Conservation (phyloP, 2,113 vertebrate genomes). For the Noturus placidus region DNA sequence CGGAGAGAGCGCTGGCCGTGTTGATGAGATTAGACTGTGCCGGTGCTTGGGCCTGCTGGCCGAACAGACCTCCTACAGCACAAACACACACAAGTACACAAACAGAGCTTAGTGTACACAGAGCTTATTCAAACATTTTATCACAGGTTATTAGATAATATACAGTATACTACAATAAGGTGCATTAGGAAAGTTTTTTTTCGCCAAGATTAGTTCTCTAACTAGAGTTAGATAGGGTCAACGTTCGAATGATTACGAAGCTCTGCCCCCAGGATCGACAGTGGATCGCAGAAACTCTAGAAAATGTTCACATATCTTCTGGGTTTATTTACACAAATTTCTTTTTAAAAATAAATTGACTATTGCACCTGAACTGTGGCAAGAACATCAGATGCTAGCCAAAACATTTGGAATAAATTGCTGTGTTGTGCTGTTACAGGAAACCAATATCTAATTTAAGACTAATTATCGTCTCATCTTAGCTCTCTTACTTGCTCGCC, state of each 20-base stretch:
- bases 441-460: neutral
- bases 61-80: constrained; percentile 80
- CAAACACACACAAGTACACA: neutral
- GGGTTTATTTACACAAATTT: too few relatives aligned
- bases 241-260: neutral
- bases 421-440: too few relatives aligned
- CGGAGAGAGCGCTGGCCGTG: constrained; percentile 91
- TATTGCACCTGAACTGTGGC: too few relatives aligned
- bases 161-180: neutral
- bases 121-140: neutral
- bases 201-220: neutral
- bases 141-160: too few relatives aligned
- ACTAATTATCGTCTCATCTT: neutral
- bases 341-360: too few relatives aligned
- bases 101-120: neutral
- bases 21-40: constrained; percentile 90
- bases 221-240: neutral
- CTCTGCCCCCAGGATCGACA: neutral
- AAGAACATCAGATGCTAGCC: too few relatives aligned
- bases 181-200: neutral
- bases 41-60: constrained; percentile 80
- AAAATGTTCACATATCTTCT: too few relatives aligned
- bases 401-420: too few relatives aligned
- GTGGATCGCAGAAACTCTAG: neutral
- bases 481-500: neutral